A percentile compares a stretch with the other conserved stretches of the same genome.
These are phyloP conservation scores for Archips crataeganus DNA, from an alignment of 2,888 invertebrate genomes.

Conservation along the genomic window DNA sequence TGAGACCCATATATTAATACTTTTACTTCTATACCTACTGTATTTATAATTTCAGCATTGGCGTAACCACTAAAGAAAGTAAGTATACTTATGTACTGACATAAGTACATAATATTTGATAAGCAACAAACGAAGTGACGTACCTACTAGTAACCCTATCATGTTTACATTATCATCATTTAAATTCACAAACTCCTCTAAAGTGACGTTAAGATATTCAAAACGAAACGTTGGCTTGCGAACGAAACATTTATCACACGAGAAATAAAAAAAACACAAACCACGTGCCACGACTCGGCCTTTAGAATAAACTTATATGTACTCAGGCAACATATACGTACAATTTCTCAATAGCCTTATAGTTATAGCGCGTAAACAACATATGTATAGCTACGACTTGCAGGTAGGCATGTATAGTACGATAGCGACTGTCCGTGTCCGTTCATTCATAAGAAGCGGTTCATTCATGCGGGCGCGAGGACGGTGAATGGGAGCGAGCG, in stretches of 20 bases:
- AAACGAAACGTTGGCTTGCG: constrained; percentile 34
- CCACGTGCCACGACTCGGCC: constrained; percentile 71
- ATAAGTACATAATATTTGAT: not conserved
- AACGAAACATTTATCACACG: constrained; percentile 56
- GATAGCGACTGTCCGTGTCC: constrained; percentile 75
- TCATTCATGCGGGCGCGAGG: constrained; percentile 80
- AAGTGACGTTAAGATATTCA: constrained; percentile 38
- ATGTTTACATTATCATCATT: constrained; percentile 22
- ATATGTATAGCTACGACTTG: constrained; percentile 59
- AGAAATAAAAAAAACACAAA: constrained; percentile 64
- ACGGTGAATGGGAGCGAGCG: constrained; percentile 81
- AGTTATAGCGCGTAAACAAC: constrained; percentile 66
- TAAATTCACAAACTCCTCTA: constrained; percentile 23
- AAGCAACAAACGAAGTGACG: constrained; percentile 2
- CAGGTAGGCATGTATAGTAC: constrained; percentile 78
- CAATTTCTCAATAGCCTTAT: constrained; percentile 58
- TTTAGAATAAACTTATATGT: constrained; percentile 59
- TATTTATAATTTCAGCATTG: not conserved
- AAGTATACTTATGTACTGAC: not conserved
- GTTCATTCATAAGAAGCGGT: constrained; percentile 85
- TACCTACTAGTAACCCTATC: constrained; percentile 4
- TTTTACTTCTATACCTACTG: too few relatives aligned
- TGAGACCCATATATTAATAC: too few relatives aligned
- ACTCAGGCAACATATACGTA: constrained; percentile 45
- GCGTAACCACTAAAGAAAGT: not conserved